These are phyloP conservation scores for Apoda limacodes DNA, from an alignment of 2,888 invertebrate genomes.

Conservation along the genomic window DNA sequence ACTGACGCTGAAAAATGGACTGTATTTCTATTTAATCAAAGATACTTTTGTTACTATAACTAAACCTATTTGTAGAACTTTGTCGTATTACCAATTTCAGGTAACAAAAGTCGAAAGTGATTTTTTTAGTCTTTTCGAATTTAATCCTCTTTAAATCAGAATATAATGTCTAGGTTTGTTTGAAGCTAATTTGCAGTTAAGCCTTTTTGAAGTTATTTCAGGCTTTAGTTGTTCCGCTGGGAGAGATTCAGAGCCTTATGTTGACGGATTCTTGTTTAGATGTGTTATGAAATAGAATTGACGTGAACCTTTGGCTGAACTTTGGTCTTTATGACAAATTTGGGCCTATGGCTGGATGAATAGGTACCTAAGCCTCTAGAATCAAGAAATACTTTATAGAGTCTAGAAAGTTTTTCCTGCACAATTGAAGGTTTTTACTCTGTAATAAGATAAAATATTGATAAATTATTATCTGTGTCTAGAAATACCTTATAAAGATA, in stretches of 20 bases:
- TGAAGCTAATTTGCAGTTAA: conserved; percentile 17
- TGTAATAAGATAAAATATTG: not conserved
- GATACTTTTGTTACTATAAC: not conserved
- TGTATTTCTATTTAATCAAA: conserved; percentile 18
- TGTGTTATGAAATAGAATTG: conserved; percentile 57
- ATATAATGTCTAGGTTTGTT: conserved; percentile 23
- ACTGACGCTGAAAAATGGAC: too few species aligned
- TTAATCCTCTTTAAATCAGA: conserved; percentile 4
- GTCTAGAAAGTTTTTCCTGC: too few species aligned
- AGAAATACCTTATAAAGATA: conserved; percentile 1
- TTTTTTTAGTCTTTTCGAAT: conserved; percentile 15
- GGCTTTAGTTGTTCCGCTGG: conserved; percentile 36
- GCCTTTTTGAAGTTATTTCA: conserved; percentile 22
- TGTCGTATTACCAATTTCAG: conserved; percentile 25
- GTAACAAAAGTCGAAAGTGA: conserved; percentile 42
- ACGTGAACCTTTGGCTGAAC: conserved; percentile 42
- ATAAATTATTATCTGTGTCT: conserved; percentile 1
- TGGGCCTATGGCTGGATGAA: conserved; percentile 15
- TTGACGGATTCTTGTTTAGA: conserved; percentile 51
- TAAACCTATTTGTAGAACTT: conserved; percentile 24
- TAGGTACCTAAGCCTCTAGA: too few species aligned
- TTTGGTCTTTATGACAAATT: conserved; percentile 24
- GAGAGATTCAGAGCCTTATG: conserved; percentile 64
- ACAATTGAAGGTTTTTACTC: not conserved
- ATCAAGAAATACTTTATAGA: too few species aligned